Conservation (phyloP, 1,140 invertebrate species). For the Araneus ventricosus region DNA sequence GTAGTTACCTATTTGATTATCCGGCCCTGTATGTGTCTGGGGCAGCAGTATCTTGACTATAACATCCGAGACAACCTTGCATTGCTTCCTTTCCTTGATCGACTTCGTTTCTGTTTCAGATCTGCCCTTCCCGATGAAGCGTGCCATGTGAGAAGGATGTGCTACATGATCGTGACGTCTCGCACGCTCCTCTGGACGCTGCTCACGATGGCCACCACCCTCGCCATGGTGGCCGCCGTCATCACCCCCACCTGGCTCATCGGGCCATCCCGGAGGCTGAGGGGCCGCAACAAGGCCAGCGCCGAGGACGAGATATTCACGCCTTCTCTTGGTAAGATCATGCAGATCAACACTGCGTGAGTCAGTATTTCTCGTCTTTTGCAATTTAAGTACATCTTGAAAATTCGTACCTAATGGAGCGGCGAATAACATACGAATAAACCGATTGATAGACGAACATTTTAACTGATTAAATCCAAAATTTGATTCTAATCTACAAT, state of each 20-base stretch:
- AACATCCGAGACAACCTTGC: neutral
- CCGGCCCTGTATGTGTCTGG: no score
- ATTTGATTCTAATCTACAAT: no score
- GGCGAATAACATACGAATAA: no score
- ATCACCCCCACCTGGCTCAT: slow-evolving; percentile 90
- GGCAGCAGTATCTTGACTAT: no score
- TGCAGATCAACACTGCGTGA: no score
- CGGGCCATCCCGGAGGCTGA: slow-evolving; percentile 82
- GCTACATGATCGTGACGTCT: slow-evolving; percentile 90
- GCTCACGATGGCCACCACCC: slow-evolving; percentile 86
- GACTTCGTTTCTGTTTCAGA: neutral
- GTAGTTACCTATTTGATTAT: no score
- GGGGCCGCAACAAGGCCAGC: slow-evolving; percentile 63
- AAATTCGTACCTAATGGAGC: no score
- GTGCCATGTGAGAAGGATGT: slow-evolving; percentile 78
- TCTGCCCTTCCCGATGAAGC: neutral
- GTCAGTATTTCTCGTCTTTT: no score
- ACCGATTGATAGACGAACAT: no score
- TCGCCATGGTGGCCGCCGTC: slow-evolving; percentile 87
- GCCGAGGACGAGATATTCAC: slow-evolving; percentile 62
- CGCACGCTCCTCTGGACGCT: slow-evolving; percentile 89
- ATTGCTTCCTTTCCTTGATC: neutral
- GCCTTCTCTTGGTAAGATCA: slow-evolving; percentile 67
- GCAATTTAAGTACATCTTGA: no score
- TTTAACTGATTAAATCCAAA: no score